Evolutionary conservation across 2,888 invertebrate genomes (phyloP), one percentile per base, ranked within the genome.

Genomic region (Apamea anceps): DNA sequence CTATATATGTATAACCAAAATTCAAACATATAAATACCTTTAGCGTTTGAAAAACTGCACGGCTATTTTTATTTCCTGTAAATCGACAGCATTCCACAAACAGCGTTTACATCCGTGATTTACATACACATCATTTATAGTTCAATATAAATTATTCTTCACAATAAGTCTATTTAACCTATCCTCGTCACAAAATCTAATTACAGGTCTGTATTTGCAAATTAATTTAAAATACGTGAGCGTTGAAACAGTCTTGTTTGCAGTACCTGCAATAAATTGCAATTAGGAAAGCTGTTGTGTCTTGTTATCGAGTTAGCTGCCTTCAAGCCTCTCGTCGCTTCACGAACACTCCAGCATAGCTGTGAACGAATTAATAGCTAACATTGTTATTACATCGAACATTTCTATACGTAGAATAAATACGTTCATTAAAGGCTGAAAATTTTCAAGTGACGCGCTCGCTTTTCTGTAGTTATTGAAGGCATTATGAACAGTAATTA

Each of bases 251-350:
- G 95, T 94, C 94, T 96, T 95, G 96, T 95, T 95, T 95, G 95
- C 95, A 96, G 96, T 96, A 96, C 96, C 96, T 97, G 96, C 96
- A 96, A 97, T 96, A 96, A 97, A 96, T 96, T 96, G 96, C 96
- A 97, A 96, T 96, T 96, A 96, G 96, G 95, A 96, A 94, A 96
- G 95, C 96, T 94, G 96, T 95, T 96, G 95, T 94, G 95, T 96
- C 96, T 96, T 96, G 96, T 96, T 96, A 96, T 96, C 95, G 95
- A 96, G 96, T 96, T 96, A 96, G 96, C 96, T 94, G 95, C 93
- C 93, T 95, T 94, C 94, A 92, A 94, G 94, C 94, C 93, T 94
- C 95, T 93, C 91, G 88, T 86, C 92, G 92, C 91, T 88, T 79
- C 86, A 91, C 91, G 90, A 91, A 92, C 95, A 93, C 94, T 95